phyloP scores from a whole-genome alignment of 2,888 invertebrate species.

The Epinotia ramella region DNA sequence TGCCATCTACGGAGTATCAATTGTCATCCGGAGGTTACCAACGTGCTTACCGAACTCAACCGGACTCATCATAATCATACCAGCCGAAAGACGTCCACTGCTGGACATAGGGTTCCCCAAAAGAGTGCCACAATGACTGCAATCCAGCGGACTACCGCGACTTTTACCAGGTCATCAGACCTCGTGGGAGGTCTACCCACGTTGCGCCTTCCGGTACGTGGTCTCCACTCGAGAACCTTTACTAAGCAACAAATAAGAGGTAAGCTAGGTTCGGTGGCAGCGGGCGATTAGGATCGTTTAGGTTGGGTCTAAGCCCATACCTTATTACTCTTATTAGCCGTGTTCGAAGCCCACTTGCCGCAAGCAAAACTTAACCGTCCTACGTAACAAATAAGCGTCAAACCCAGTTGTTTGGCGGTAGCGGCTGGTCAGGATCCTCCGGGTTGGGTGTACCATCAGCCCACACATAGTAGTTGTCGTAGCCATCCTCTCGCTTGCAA shows the following conservation, averaged over 20 bases:
- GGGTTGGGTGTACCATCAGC: constrained; percentile 71
- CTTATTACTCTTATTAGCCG: too few species aligned
- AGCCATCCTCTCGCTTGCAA: constrained; percentile 80
- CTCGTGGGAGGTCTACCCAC: too few species aligned
- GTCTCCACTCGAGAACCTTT: too few species aligned
- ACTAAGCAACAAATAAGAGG: too few species aligned
- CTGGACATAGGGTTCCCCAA: too few species aligned
- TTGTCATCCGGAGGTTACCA: background rate
- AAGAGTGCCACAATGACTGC: too few species aligned
- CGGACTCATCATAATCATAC: too few species aligned
- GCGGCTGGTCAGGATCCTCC: constrained; percentile 63
- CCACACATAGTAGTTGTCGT: constrained; percentile 90
- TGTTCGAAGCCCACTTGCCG: too few species aligned
- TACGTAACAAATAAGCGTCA: constrained; percentile 46
- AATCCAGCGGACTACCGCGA: too few species aligned
- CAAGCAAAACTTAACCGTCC: background rate
- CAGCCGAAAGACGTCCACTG: too few species aligned
- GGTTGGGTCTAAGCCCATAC: background rate
- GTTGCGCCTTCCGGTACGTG: too few species aligned
- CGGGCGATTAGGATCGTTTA: background rate
- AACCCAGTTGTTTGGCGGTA: constrained; percentile 91
- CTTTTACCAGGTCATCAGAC: too few species aligned
- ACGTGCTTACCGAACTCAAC: background rate
- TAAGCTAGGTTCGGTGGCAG: background rate
- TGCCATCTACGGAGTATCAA: background rate